Evolutionary conservation across 2,113 vertebrate genomes (phyloP), one percentile per base, ranked within the genome.

Genomic region (Catharus bicknelli): DNA sequence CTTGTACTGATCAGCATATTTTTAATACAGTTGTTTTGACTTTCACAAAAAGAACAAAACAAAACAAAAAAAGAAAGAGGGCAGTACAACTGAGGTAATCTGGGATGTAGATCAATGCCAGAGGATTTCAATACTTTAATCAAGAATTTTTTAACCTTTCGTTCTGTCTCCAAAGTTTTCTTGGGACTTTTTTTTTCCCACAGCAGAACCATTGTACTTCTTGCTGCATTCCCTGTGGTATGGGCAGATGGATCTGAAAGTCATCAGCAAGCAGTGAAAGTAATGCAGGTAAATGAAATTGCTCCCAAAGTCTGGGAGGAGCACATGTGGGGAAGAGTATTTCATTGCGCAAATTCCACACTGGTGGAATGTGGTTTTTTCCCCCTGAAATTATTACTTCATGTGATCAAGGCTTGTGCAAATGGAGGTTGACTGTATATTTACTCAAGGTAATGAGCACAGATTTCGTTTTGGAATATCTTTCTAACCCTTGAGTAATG

Each of bases 401-500:
- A 92, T 92, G 55, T 67, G 87, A 95, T 85, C 72, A 77, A 88
- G 75, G 13, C 64, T 95, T 94, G 82, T 92, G 93, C 85, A 95
- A 91, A 93, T 91, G 87, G 43, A 64, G 40, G 48, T 19, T 91
- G 93, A 70, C 67, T 80, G 36, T 63, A 6, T 93, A 85, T 95
- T 95, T 85, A 83, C 87, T 91, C 73, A 93, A 87, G 7, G 4
- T 72, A 83, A 90, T 42, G 82, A 93, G 59, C 72, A 72, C 38
- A 88, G 91, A 91, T 96, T 94, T 77, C 22, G 17, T 77, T 96
- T 95, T 72, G 76, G 90, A 91, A 89, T 68, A 77, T 48, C 51
- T 90, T 69, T 53, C 93, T 91, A 83, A 77, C 55, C 67, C 90
- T 81, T 92, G 90, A 95, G 91, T 95, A 95, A 95, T 90, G 73